Percentiles rank a stretch among this genome's conserved stretches.
These are phyloP conservation scores for Eristalinus aeneus DNA, from an alignment of 2,888 invertebrate species.

Conservation along the genomic window DNA sequence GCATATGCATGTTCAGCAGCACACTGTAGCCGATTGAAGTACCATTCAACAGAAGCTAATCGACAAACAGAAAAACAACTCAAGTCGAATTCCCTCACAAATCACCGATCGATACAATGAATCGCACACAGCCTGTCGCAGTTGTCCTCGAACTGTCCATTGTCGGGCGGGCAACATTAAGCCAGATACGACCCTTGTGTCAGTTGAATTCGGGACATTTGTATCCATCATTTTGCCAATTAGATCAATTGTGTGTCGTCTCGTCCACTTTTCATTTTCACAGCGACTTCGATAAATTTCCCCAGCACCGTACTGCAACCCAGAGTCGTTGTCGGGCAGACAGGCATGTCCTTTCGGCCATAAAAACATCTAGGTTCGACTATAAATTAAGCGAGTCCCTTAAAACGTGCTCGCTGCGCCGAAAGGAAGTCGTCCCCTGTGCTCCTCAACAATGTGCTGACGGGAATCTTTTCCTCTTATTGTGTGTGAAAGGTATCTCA, in stretches of 20 bases:
- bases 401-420: slow-evolving; percentile 49
- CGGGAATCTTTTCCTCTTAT: slow-evolving; percentile 33
- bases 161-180: background rate
- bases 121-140: background rate
- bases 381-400: slow-evolving; percentile 60
- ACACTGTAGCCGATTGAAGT: background rate
- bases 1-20: background rate
- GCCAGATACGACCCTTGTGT: background rate
- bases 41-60: background rate
- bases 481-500: slow-evolving; percentile 22
- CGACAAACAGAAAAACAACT: background rate
- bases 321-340: background rate
- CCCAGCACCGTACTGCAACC: background rate
- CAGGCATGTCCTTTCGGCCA: background rate
- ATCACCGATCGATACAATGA: background rate
- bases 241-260: background rate
- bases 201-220: background rate
- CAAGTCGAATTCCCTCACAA: background rate
- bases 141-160: background rate
- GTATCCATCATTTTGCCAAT: background rate
- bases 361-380: slow-evolving; percentile 10
- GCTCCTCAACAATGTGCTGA: slow-evolving; percentile 54
- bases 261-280: background rate
- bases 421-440: slow-evolving; percentile 61
- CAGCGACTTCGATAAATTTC: background rate